Percentiles rank a stretch among this genome's conserved stretches.
These are phyloP conservation scores for Brevimyrus niger DNA, from an alignment of 2,113 vertebrate species.

Conservation along the genomic window DNA sequence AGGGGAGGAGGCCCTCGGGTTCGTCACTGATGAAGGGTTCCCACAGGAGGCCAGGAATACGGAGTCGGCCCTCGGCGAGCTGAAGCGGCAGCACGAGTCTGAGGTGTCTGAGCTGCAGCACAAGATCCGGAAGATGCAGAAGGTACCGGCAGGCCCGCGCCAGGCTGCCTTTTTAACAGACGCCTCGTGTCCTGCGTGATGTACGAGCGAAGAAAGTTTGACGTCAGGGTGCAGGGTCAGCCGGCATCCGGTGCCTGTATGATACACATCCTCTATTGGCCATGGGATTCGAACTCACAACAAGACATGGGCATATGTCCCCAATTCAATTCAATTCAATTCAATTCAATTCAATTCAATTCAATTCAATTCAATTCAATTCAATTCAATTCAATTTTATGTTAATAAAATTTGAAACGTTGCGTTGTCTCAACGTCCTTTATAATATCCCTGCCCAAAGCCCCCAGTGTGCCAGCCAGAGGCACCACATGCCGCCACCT, in stretches of 20 bases:
- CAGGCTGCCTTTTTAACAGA: background rate
- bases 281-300: background rate
- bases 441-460: background rate
- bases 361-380: too few relatives aligned
- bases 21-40: background rate
- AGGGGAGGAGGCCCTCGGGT: background rate
- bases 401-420: background rate
- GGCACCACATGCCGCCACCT: background rate
- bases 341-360: too few relatives aligned
- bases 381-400: background rate
- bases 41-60: constrained; percentile 73
- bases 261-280: background rate
- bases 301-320: background rate
- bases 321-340: background rate
- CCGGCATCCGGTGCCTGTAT: background rate
- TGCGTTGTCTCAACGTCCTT: background rate
- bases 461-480: background rate
- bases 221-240: background rate
- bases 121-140: constrained; percentile 83
- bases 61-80: constrained; percentile 68
- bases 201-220: background rate
- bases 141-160: constrained; percentile 50
- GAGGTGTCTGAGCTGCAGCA: constrained; percentile 88
- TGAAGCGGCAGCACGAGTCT: constrained; percentile 72
- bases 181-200: background rate